Percentiles rank a stretch among this genome's conserved stretches.
phyloP scores from a whole-genome alignment of 2,113 vertebrate genomes.

The Typhlomys cinereus region DNA sequence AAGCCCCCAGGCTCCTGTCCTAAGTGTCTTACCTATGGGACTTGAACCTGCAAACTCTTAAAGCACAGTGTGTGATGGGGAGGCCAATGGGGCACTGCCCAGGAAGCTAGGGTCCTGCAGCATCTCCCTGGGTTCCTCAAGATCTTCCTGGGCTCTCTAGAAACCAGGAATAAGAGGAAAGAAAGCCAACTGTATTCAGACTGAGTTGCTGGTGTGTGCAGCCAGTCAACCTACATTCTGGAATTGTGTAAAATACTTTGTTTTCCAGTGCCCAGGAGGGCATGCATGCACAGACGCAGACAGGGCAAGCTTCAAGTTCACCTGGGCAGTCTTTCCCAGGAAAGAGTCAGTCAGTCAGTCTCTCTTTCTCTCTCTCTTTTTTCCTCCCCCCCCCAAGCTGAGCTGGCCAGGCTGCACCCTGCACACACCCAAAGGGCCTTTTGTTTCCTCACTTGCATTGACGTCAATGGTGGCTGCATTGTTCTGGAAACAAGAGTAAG shows the following conservation, averaged over 20 bases:
- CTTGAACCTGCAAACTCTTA: not conserved
- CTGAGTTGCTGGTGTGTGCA: not conserved
- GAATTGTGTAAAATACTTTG: not conserved
- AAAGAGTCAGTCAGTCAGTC: not conserved
- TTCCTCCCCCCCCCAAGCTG: not conserved
- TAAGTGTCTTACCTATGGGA: not conserved
- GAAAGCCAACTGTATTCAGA: not conserved
- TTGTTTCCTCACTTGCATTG: conserved; percentile 50
- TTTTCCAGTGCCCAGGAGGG: not conserved
- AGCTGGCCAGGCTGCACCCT: conserved; percentile 46
- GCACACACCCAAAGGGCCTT: conserved; percentile 48
- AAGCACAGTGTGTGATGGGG: not conserved
- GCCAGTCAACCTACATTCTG: not conserved
- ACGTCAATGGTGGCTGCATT: conserved; percentile 57
- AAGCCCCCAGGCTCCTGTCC: not conserved
- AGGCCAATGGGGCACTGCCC: not conserved
- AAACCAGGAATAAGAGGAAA: not conserved
- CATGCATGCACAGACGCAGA: not conserved
- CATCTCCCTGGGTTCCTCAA: not conserved
- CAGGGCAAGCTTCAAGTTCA: not conserved
- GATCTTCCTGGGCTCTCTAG: not conserved
- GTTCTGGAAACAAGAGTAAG: conserved; percentile 57
- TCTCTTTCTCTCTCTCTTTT: no score
- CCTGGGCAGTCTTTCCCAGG: not conserved
- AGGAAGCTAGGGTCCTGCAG: not conserved